These are phyloP conservation scores for Silurus meridionalis DNA, from an alignment of 2,113 vertebrate species.

Conservation along the genomic window DNA sequence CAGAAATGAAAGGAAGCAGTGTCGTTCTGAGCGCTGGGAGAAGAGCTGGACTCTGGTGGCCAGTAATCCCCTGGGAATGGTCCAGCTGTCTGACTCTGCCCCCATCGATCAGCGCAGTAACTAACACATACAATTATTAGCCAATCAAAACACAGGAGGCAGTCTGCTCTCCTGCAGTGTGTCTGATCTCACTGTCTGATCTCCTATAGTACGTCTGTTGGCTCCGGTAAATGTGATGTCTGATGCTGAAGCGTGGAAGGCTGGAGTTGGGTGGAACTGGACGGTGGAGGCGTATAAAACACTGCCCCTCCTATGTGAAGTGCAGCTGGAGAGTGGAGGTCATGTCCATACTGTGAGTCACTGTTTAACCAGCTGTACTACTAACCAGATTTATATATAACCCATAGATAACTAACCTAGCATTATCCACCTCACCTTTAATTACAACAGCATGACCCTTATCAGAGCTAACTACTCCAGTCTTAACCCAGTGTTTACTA, in stretches of 20 bases:
- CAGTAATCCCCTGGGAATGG: constrained; percentile 64
- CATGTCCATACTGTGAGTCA: constrained; percentile 58
- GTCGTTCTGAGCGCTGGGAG: constrained; percentile 57
- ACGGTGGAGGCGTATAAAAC: constrained; percentile 50
- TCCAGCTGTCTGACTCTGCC: constrained; percentile 64
- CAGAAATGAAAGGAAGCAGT: constrained; percentile 17
- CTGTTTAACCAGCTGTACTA: too few species aligned
- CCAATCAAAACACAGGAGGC: neutral
- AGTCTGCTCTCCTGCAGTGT: neutral
- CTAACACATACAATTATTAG: neutral
- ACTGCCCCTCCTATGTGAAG: constrained; percentile 68
- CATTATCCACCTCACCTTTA: neutral
- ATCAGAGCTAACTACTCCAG: neutral
- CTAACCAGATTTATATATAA: neutral
- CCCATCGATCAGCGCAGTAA: constrained; percentile 67
- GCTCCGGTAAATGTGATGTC: constrained; percentile 52
- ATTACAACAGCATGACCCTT: neutral
- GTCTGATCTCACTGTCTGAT: neutral
- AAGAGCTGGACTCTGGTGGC: constrained; percentile 70
- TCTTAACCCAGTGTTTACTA: neutral
- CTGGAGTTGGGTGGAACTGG: constrained; percentile 70
- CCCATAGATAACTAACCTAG: neutral
- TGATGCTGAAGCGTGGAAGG: constrained; percentile 57
- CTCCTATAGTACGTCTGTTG: constrained; percentile 63
- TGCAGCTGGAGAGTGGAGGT: constrained; percentile 49